These are phyloP conservation scores for Dasysyrphus albostriatus DNA, from an alignment of 2,888 invertebrate genomes.

Conservation along the genomic window DNA sequence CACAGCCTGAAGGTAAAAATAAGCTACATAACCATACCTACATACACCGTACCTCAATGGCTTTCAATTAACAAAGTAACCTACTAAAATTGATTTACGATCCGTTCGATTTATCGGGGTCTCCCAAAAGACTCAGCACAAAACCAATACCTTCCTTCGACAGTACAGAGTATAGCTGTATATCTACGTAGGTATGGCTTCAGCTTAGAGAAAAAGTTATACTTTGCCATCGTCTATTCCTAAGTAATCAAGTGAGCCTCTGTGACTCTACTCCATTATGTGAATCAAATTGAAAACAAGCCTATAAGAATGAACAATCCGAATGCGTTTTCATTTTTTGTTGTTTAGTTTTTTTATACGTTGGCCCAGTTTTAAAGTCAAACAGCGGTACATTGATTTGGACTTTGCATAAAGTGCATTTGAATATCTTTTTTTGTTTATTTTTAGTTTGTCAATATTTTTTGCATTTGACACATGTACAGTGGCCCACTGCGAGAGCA, in stretches of 20 bases:
- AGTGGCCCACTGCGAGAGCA: slow-evolving; percentile 52
- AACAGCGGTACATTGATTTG: slow-evolving; percentile 43
- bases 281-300: slow-evolving; percentile 36
- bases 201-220: slow-evolving; percentile 44
- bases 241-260: slow-evolving; percentile 24
- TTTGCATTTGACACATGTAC: slow-evolving; percentile 58
- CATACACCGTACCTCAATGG: slow-evolving; percentile 47
- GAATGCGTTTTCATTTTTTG: slow-evolving; percentile 51
- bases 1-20: slow-evolving; percentile 32
- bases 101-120: slow-evolving; percentile 59
- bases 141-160: slow-evolving; percentile 19
- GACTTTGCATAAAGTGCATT: slow-evolving; percentile 65
- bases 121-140: slow-evolving; percentile 35
- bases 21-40: slow-evolving; percentile 23
- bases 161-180: not conserved
- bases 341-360: slow-evolving; percentile 23
- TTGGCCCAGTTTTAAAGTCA: slow-evolving; percentile 58
- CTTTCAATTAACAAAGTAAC: slow-evolving; percentile 76
- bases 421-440: slow-evolving; percentile 36
- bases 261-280: slow-evolving; percentile 43
- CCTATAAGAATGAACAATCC: slow-evolving; percentile 45
- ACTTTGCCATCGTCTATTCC: slow-evolving; percentile 16
- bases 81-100: slow-evolving; percentile 77
- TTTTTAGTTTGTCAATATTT: not conserved
- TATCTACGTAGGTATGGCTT: not conserved